Base-by-base conservation (phyloP, 2,888 invertebrate species). In the Lycia hirtaria region DNA sequence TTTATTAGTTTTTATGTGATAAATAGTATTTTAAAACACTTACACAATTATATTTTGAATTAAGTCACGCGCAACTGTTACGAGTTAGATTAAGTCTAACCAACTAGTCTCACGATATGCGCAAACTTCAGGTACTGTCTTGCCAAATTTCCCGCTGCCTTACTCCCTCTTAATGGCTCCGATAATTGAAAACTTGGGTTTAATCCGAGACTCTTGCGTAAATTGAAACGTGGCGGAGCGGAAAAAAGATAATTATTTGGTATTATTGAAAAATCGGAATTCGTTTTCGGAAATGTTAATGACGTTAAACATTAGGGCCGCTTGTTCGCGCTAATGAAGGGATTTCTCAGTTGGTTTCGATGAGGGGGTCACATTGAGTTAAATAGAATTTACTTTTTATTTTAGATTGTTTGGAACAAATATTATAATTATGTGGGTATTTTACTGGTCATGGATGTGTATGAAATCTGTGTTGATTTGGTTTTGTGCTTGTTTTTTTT, bases 161-260 rank as follows among this genome's bases (percentile, higher is more conserved):
- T 68, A 65, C 70, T 70, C 73, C 71, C 68, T 72, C 72, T 73
- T 81, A 85, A 85, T 81, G 80, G 81, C 72, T 66, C 75, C 82
- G 80, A 85, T 85, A 86, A 86, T 85, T 86, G 85, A 85, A 85
- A 85, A 85, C 83, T 85, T 85, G 74, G 78, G 80, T 81, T 81
- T 83, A 83, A 83, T 81, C 81, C 75, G 72, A 79, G 75, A 77
- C 73, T 76, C 75, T 74, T 76, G 72, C 73, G 78, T 81, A 84
- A 83, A 86, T 84, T 80, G 84, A 81, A 84, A 85, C 71, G 68
- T 75, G 70, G 64, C 67, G 74, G 65, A 73, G 75, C 74, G 73
- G 75, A 83, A 80, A 73, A 78, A 75, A 76, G 75, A 73, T 76
- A 74, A 76, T 79, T 75, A 77, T 71, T 69, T 63, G 65, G 67